Base-by-base conservation (phyloP, 2,888 invertebrate genomes). In the Stenodema calcarata region DNA sequence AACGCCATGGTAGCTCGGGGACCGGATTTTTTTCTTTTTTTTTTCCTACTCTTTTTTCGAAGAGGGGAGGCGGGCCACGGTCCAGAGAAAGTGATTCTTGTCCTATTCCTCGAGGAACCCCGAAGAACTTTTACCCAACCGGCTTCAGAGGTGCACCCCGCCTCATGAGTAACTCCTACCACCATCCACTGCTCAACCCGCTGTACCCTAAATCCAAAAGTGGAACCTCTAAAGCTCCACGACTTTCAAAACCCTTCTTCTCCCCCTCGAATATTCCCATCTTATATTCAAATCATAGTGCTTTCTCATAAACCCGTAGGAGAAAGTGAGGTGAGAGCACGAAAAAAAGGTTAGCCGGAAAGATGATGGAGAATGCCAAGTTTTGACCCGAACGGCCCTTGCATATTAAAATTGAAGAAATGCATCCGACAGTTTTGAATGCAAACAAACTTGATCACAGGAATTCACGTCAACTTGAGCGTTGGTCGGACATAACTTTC, bases 211-310 rank as follows among this genome's bases (percentile, higher is more conserved):
- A 78, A 41, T 78, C 42, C 18, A 78, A 78, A 78, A 44, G 42
- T 42, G 78, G 78, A 23, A 23, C 78, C 23, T 78, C 76, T 0
- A 41, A 76, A n/a, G 18, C 23, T 18, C 78, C 23, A 1, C 18
- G 47, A 78, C 78, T 78, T 78, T 78, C 78, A 42, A 78, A 78
- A 78, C 78, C 78, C 41, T 78, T 14, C 78, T 44, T 44, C 75
- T 75, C 75, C 75, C 18, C 75, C n/a, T 16, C 78, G 18, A 78
- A n/a, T 78, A 78, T 44, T 78, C 18, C 78, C 78, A 78, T 44
- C 42, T 78, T 78, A 44, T 78, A 78, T 78, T 78, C 78, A 78
- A 78, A 78, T 78, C 78, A 42, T 78, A 7, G 41, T 78, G 78
- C 78, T 78, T 78, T 78, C 78, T 78, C 44, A 78, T 78, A 78